These are phyloP conservation scores for Endotricha flammealis DNA, from an alignment of 2,888 invertebrate species.

Conservation along the genomic window DNA sequence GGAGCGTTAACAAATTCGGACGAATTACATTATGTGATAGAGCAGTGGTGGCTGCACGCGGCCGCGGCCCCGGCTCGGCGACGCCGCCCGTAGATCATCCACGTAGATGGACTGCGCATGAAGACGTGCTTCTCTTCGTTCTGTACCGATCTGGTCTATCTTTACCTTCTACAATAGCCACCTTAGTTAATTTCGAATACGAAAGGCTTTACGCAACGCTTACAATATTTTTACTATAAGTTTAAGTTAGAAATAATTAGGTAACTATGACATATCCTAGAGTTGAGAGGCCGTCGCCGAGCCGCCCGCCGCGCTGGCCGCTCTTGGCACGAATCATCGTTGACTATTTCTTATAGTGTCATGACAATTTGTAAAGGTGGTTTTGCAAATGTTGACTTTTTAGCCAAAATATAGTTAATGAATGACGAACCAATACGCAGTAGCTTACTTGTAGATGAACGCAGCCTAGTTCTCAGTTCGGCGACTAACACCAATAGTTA, in stretches of 20 bases:
- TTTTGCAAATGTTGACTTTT: slow-evolving; percentile 78
- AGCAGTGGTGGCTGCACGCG: slow-evolving; percentile 42
- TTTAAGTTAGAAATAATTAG: slow-evolving; percentile 44
- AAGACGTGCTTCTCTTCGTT: slow-evolving; percentile 39
- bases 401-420: slow-evolving; percentile 76
- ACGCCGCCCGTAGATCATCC: slow-evolving; percentile 25
- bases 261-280: slow-evolving; percentile 66
- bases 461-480: slow-evolving; percentile 75
- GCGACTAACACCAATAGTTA: slow-evolving; percentile 74
- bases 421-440: slow-evolving; percentile 77
- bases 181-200: slow-evolving; percentile 40
- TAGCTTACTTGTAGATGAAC: slow-evolving; percentile 73
- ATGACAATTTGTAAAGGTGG: slow-evolving; percentile 73
- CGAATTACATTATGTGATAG: slow-evolving; percentile 73
- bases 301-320: slow-evolving; percentile 45
- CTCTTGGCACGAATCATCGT: slow-evolving; percentile 61
- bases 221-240: slow-evolving; percentile 42
- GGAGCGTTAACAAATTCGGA: slow-evolving; percentile 74
- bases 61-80: slow-evolving; percentile 51
- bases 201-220: slow-evolving; percentile 50
- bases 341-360: slow-evolving; percentile 75
- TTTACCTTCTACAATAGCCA: slow-evolving; percentile 39
- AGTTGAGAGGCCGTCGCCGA: slow-evolving; percentile 40
- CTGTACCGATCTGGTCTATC: slow-evolving; percentile 31
- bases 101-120: slow-evolving; percentile 41